Conservation (phyloP, 2,113 vertebrate species). For the Sapajus apella region DNA sequence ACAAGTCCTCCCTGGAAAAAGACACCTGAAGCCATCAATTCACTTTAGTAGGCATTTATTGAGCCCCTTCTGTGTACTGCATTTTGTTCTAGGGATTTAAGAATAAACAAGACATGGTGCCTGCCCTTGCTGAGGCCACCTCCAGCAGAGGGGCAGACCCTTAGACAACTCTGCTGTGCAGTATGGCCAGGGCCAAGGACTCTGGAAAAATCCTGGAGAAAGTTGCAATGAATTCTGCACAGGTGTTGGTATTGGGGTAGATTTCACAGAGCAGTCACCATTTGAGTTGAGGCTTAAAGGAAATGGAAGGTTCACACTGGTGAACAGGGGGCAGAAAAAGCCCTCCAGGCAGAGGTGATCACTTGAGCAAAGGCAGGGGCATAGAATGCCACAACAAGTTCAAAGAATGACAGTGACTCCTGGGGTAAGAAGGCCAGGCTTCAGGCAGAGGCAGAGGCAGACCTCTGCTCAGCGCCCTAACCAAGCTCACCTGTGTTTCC, state of each 20-base stretch:
- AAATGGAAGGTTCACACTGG: background rate
- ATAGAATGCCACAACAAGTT: rapidly evolving
- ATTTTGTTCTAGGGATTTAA: background rate
- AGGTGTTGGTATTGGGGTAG: too few species aligned
- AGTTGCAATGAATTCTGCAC: background rate
- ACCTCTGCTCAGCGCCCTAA: background rate
- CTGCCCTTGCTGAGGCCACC: background rate
- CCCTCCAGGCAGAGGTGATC: background rate
- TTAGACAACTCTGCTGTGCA: too few species aligned
- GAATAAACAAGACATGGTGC: background rate
- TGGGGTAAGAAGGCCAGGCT: background rate
- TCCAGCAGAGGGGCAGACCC: background rate
- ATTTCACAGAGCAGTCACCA: background rate
- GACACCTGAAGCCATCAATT: background rate
- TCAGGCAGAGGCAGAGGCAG: background rate
- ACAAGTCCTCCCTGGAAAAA: background rate
- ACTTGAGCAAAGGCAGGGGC: background rate
- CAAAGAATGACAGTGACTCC: background rate
- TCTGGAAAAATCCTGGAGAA: background rate
- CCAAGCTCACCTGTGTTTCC: background rate
- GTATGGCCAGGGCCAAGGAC: rapidly evolving
- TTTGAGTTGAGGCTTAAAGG: background rate
- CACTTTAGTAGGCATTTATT: background rate
- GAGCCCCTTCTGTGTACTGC: background rate
- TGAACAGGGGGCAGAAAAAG: background rate